Evolutionary conservation across 2,797 vertebrate genomes (phyloP).

Genomic region (Gallinago solitaria): DNA sequence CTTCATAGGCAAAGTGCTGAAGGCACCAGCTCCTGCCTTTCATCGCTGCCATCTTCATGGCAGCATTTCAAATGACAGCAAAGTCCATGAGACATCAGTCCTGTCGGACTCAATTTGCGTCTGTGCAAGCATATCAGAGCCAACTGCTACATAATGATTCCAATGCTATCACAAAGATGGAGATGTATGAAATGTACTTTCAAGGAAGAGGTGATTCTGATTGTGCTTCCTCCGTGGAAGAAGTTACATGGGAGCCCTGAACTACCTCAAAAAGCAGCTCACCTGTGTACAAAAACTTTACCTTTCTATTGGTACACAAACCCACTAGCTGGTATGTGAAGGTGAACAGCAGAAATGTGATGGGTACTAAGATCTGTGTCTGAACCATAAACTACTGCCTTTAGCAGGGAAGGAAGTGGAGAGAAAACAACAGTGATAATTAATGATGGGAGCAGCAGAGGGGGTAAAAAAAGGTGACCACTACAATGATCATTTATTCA

Average conservation of each 20-base stretch:
- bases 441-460: neutral
- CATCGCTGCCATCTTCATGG: slow-evolving; percentile 71
- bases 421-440: neutral
- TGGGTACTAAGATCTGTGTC: neutral
- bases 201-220: slow-evolving; percentile 31
- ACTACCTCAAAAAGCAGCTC: slow-evolving; percentile 9
- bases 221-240: neutral
- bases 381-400: neutral
- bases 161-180: slow-evolving; percentile 67
- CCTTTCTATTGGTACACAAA: neutral
- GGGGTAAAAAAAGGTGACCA: neutral
- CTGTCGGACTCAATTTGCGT: slow-evolving; percentile 85
- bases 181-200: slow-evolving; percentile 59
- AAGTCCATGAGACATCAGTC: slow-evolving; percentile 84
- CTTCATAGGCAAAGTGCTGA: slow-evolving; percentile 34
- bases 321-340: neutral
- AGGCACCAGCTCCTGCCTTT: slow-evolving; percentile 46
- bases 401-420: neutral
- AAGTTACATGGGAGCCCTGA: neutral
- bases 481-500: neutral
- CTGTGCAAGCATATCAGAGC: slow-evolving; percentile 79
- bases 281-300: neutral
- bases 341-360: neutral
- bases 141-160: slow-evolving; percentile 80
- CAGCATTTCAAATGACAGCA: slow-evolving; percentile 82